Evolutionary conservation across 2,113 vertebrate genomes (phyloP).

Genomic region (Engraulis encrasicolus): DNA sequence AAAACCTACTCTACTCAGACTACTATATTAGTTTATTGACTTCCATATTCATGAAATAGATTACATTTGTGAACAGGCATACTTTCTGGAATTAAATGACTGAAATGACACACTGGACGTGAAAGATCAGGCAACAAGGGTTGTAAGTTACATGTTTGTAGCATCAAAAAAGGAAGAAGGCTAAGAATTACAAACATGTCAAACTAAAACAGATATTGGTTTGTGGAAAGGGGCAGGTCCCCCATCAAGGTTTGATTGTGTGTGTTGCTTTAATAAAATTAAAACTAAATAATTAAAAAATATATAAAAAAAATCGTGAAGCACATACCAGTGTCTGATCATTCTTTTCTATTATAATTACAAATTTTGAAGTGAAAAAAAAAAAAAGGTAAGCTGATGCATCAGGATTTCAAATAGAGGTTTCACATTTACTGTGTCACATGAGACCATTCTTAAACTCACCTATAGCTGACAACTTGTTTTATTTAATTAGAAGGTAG

Average conservation of each 20-base stretch:
- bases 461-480: background rate
- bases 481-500: conserved; percentile 3
- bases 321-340: background rate
- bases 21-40: too few species aligned
- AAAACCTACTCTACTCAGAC: too few species aligned
- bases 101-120: background rate
- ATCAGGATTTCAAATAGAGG: background rate
- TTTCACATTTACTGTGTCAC: background rate
- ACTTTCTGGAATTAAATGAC: too few species aligned
- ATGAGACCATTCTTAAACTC: background rate
- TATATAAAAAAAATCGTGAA: background rate
- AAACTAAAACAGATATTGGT: background rate
- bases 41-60: too few species aligned
- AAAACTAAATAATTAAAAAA: too few species aligned
- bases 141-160: background rate
- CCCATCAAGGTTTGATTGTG: background rate
- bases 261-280: conserved; percentile 14
- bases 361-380: background rate
- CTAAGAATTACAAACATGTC: background rate
- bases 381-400: too few species aligned
- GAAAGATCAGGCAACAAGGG: too few species aligned
- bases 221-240: conserved; percentile 16
- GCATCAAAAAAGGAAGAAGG: background rate
- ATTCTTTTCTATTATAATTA: background rate
- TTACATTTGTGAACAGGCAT: too few species aligned